Base-by-base conservation (phyloP, 2,113 vertebrate genomes). In the Onychostoma macrolepis region DNA sequence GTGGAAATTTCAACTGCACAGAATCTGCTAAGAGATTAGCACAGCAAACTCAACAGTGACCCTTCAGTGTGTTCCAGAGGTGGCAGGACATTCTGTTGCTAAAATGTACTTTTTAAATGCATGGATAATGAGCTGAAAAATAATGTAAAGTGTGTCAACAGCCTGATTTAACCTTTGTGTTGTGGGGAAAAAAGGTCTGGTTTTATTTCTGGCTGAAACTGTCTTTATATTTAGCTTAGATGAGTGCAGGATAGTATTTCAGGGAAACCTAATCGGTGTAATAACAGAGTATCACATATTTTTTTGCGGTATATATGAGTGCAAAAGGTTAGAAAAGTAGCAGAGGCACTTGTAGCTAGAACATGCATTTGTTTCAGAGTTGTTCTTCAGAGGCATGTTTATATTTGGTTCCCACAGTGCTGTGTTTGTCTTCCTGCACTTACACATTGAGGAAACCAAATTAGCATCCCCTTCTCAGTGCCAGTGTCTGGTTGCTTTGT, bases 151-250 rank as follows among this genome's bases (percentile, higher is more conserved):
- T 36, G 30, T 71, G 7, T n/a, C 21, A 72, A 21, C 1, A 8
- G 21, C 36, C 71, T 74, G 21, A n/a, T 12, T 74, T 41, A 9
- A 43, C 71, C 11, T 43, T 74, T n/a, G 17, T 74, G 38, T 74
- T 74, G 21, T 74, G 8, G 4, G 3, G 36, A 69, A 38, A 72
- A 38, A 24, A 72, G 4, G 6, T 0, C 13, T 8, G 15, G 28
- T 33, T 67, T 69, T 69, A 19, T 41, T 41, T 38, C 2, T 72
- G 67, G 19, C 9, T 41, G 69, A 11, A 72, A 72, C 19, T 38
- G 30, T 36, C 19, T 72, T 38, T 71, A 71, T 74, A 74, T 74
- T 43, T 43, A 74, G 36, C 36, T 74, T 19, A 74, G 71, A 43
- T 43, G 71, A 43, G 2, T 38, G 36, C 36, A 74, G 71, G 21